Conservation (phyloP, 2,888 invertebrate genomes). For the Heliconius charithonia region DNA sequence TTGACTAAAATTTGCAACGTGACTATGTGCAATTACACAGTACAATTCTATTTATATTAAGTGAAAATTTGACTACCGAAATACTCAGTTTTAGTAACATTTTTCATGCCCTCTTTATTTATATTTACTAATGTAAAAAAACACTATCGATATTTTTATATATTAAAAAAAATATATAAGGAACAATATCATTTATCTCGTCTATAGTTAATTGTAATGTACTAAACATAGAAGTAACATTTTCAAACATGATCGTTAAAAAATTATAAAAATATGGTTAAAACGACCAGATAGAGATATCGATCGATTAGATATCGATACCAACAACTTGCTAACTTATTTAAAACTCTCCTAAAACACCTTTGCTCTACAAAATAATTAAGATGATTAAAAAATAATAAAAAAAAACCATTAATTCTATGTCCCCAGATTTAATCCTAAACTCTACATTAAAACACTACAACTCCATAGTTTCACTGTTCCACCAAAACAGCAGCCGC, state of each 20-base stretch:
- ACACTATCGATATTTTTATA: neutral
- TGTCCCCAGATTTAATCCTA: neutral
- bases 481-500: neutral
- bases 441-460: neutral
- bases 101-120: neutral
- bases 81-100: neutral
- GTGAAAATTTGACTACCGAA: neutral
- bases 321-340: neutral
- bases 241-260: neutral
- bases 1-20: constrained; percentile 2
- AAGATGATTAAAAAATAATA: too few relatives aligned
- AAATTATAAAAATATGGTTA: neutral
- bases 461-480: neutral
- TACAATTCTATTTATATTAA: neutral
- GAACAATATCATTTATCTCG: too few relatives aligned
- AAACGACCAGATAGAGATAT: neutral
- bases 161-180: too few relatives aligned
- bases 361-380: too few relatives aligned
- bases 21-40: constrained; percentile 3
- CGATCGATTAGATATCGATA: neutral
- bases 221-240: neutral
- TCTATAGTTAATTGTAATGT: neutral
- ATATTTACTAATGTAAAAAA: neutral
- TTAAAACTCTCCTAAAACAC: neutral
- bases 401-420: neutral